Base-by-base conservation (phyloP, 2,888 invertebrate genomes). In the Rotaria socialis region DNA sequence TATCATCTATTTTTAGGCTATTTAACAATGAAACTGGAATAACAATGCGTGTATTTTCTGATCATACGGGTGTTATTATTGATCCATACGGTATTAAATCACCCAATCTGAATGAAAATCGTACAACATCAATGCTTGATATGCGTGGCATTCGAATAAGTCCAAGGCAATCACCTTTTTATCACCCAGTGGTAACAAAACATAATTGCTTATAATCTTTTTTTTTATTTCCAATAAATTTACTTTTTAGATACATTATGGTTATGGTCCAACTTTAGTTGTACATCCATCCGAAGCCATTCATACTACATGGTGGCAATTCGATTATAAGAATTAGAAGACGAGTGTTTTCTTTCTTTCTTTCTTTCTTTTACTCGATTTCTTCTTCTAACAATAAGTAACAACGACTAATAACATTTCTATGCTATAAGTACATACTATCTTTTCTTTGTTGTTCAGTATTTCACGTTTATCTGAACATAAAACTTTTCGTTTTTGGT, bases 291-390 rank as follows among this genome's bases (percentile, higher is more conserved):
- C 80, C 4, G 47, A 80, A 43, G 43, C 43, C 47, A 47, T 47
- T 47, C 80, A 80, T 80, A 80, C 80, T n/a, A 43, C 43, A 80
- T 80, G 80, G 80, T 80, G 80, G 80, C 80, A 80, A 80, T 80
- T 47, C n/a, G 80, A 43, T 47, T 80, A 47, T 80, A 22, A 80
- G 8, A 24, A 80, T 47, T 67, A 67, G 16, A 67, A 35, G 24
- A 8, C 24, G 19, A 67, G 22, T 55, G 16, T 2, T 3, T 67
- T 35, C 14, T 67, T 14, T 52, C 52, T 16, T 27, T 67, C 6
- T 8, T 1, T 67, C 19, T 50, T 50, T 50, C 10, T 50, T 50
- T 50, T 50, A 50, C 14, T 50, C 10, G 50, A 50, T 50, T 14
- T 50, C 50, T 50, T 67, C 60, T 27, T 27, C 27, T n/a, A 35